Conservation (phyloP, 2,797 vertebrate genomes). For the Phaenicophaeus curvirostris region DNA sequence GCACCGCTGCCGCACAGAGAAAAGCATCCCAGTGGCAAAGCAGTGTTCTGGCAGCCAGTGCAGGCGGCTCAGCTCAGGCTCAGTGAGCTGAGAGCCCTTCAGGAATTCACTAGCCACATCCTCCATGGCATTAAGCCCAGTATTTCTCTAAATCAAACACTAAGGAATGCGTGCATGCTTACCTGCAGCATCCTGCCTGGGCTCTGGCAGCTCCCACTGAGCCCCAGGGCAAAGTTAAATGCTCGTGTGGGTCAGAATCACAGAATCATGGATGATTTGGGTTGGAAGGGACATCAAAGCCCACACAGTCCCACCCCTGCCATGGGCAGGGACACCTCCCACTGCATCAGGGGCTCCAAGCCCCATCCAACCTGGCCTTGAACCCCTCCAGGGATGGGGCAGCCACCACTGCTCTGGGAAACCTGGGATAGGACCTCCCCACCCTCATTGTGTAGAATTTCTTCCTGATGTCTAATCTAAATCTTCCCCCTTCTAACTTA, state of each 20-base stretch:
- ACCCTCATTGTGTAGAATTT: too few species aligned
- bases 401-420: too few species aligned
- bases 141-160: background rate
- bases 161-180: accelerated
- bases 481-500: too few species aligned
- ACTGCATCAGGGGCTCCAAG: too few species aligned
- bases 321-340: too few species aligned
- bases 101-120: background rate
- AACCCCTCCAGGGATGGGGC: too few species aligned
- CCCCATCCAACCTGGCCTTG: too few species aligned
- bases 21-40: background rate
- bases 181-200: background rate
- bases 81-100: background rate
- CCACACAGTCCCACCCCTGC: too few species aligned
- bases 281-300: too few species aligned
- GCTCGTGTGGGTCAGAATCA: background rate
- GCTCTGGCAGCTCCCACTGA: accelerated
- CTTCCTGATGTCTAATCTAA: too few species aligned
- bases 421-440: too few species aligned
- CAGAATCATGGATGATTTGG: too few species aligned
- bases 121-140: background rate
- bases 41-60: background rate
- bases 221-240: accelerated
- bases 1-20: accelerated
- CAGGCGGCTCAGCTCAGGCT: accelerated